These are phyloP conservation scores for Geotrupes spiniger DNA, from an alignment of 2,888 invertebrate species.

Conservation along the genomic window DNA sequence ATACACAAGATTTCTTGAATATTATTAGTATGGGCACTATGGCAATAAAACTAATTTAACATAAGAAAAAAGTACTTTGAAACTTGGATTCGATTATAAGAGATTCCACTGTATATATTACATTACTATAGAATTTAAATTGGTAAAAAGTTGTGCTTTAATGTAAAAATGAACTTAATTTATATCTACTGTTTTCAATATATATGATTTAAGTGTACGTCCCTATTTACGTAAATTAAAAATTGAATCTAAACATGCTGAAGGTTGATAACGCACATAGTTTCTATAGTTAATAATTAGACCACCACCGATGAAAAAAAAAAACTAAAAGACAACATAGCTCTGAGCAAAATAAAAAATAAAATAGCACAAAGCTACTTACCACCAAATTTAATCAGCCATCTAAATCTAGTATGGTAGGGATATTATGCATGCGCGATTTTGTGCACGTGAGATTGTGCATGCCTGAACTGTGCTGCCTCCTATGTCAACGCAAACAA, in stretches of 20 bases:
- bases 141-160: too few relatives aligned
- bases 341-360: slow-evolving; percentile 40
- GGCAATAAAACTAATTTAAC: too few relatives aligned
- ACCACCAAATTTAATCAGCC: slow-evolving; percentile 47
- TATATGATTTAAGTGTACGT: slow-evolving; percentile 1
- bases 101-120: too few relatives aligned
- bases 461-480: slow-evolving; percentile 50
- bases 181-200: too few relatives aligned
- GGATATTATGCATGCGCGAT: slow-evolving; percentile 50
- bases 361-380: slow-evolving; percentile 49
- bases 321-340: slow-evolving; percentile 28
- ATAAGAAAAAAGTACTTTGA: too few relatives aligned
- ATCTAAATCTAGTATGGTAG: slow-evolving; percentile 50
- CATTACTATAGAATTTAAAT: too few relatives aligned
- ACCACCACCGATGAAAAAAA: slow-evolving; percentile 30
- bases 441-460: slow-evolving; percentile 48
- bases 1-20: too few relatives aligned
- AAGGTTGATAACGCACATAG: slow-evolving; percentile 4
- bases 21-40: too few relatives aligned
- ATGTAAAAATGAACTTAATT: too few relatives aligned
- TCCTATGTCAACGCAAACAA: slow-evolving; percentile 50
- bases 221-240: too few relatives aligned
- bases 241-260: slow-evolving; percentile 7
- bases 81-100: too few relatives aligned
- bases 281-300: slow-evolving; percentile 11